Evolutionary conservation across 2,888 invertebrate genomes (phyloP).

Genomic region (Penaeus monodon): DNA sequence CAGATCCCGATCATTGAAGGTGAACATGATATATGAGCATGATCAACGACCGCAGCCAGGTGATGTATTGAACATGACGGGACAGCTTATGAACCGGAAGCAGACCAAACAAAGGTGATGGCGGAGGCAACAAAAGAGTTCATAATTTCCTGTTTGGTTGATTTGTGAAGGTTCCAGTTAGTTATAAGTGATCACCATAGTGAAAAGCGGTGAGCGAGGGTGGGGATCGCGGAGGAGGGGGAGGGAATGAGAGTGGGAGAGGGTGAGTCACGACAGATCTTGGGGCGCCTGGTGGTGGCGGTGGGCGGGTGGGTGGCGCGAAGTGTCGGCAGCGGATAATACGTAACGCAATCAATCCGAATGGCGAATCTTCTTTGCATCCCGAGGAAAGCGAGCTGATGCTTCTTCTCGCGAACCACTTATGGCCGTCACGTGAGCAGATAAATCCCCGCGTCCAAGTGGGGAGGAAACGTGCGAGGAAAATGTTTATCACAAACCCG

Average conservation of each 20-base stretch:
- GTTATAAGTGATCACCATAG: slow-evolving; percentile 35
- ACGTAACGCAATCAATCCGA: too few relatives aligned
- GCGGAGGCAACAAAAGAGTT: slow-evolving; percentile 44
- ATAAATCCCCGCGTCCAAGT: too few relatives aligned
- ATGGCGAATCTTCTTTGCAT: too few relatives aligned
- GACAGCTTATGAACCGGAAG: slow-evolving; percentile 31
- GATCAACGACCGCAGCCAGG: not conserved
- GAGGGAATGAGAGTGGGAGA: too few relatives aligned
- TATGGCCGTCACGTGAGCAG: too few relatives aligned
- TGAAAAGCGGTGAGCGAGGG: slow-evolving; percentile 9
- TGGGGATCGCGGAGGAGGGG: not conserved
- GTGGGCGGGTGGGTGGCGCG: too few relatives aligned
- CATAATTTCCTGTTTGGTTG: slow-evolving; percentile 53
- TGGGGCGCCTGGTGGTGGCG: too few relatives aligned
- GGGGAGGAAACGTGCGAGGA: not conserved
- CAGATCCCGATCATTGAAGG: too few relatives aligned
- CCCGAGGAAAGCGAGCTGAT: too few relatives aligned
- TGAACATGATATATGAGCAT: not conserved
- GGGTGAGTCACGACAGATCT: too few relatives aligned
- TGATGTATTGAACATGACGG: slow-evolving; percentile 4
- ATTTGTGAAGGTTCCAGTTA: slow-evolving; percentile 39
- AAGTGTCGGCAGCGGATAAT: too few relatives aligned
- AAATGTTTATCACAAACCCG: not conserved
- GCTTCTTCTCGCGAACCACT: too few relatives aligned
- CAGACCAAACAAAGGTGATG: slow-evolving; percentile 43